Evolutionary conservation across 2,888 invertebrate species (phyloP).

Genomic region (Calephelis perditalis): DNA sequence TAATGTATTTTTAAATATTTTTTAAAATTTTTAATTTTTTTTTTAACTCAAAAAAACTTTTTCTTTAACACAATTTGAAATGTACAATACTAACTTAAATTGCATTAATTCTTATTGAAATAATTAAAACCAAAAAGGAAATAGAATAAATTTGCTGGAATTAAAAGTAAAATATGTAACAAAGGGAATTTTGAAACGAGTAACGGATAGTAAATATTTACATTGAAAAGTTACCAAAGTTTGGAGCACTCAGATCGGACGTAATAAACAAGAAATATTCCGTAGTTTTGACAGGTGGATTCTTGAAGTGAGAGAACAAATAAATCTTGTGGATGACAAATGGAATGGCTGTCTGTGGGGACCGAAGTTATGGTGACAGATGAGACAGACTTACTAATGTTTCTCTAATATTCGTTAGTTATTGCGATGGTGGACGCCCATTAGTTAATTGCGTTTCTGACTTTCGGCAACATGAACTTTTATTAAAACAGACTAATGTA

Average conservation of each 20-base stretch:
- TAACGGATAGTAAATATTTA: no score
- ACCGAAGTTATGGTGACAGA: constrained; percentile 31
- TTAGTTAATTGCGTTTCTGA: constrained; percentile 13
- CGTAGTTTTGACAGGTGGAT: constrained; percentile 29
- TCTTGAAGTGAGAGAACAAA: constrained; percentile 22
- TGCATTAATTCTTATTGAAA: no score
- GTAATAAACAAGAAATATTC: constrained; percentile 26
- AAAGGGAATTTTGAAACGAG: no score
- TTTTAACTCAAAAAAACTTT: no score
- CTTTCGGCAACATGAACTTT: not conserved
- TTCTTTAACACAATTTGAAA: no score
- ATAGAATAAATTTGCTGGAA: no score
- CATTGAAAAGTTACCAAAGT: not conserved
- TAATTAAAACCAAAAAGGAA: no score
- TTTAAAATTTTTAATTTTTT: no score
- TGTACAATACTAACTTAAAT: no score
- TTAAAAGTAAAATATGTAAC: no score
- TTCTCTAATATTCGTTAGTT: constrained; percentile 14
- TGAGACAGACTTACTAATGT: constrained; percentile 21
- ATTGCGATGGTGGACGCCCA: not conserved
- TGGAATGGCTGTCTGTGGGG: constrained; percentile 19
- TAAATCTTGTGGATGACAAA: constrained; percentile 26
- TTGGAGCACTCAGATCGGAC: constrained; percentile 19
- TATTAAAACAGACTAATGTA: no score
- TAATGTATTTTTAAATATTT: no score